phyloP scores from a whole-genome alignment of 2,113 vertebrate species.

The Caracal caracal region DNA sequence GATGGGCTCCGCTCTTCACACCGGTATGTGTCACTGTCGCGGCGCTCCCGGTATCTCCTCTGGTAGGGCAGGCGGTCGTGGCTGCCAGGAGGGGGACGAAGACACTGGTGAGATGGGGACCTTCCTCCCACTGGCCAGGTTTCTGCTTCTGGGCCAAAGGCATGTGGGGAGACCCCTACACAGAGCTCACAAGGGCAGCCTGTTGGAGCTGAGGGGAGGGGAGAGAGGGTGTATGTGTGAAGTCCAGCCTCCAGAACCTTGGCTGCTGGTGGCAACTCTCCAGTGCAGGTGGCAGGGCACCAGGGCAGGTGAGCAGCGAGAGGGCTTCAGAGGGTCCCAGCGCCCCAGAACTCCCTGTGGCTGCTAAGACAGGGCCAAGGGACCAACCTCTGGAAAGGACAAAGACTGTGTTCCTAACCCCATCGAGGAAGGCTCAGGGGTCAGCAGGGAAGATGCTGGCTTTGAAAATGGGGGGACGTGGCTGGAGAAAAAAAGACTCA shows the following conservation, averaged over 20 bases:
- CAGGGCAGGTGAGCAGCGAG: background rate
- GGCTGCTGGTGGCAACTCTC: background rate
- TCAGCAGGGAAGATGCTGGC: background rate
- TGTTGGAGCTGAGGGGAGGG: background rate
- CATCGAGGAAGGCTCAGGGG: background rate
- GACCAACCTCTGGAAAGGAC: background rate
- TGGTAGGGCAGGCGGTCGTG: conserved; percentile 85
- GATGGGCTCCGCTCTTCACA: conserved; percentile 85
- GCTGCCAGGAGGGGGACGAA: conserved; percentile 67
- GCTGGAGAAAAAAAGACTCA: background rate
- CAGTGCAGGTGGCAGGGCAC: background rate
- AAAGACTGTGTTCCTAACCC: background rate
- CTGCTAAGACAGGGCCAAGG: background rate
- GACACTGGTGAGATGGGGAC: background rate
- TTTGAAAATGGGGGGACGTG: background rate
- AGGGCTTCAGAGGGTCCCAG: background rate
- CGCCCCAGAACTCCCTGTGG: background rate
- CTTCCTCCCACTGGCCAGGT: background rate
- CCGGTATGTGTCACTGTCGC: conserved; percentile 80
- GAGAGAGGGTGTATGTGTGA: too few species aligned
- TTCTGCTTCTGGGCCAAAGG: background rate
- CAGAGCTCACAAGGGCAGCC: background rate
- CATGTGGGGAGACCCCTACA: background rate
- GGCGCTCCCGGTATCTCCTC: conserved; percentile 81
- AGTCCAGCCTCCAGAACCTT: background rate